Evolutionary conservation across 2,113 vertebrate species (phyloP).

Genomic region (Pristiophorus japonicus): DNA sequence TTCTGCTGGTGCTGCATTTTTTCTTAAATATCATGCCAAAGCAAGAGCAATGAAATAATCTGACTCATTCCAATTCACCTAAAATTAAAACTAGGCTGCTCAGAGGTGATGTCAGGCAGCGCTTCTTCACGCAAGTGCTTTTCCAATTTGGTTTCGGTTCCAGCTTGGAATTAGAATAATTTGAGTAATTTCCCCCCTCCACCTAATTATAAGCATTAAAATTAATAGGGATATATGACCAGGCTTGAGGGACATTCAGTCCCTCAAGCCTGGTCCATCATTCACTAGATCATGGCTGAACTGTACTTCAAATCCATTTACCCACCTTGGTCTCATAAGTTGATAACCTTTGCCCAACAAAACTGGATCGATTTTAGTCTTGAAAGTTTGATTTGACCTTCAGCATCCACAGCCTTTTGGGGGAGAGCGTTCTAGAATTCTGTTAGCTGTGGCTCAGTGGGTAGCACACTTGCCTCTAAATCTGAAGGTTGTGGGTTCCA

Average conservation of each 20-base stretch:
- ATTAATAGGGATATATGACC: not conserved
- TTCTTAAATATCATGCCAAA: not conserved
- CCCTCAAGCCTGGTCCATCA: not conserved
- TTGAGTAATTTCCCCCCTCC: not conserved
- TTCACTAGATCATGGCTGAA: not conserved
- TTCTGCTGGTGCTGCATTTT: not conserved
- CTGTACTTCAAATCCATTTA: not conserved
- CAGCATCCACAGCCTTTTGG: not conserved
- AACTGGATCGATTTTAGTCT: not conserved
- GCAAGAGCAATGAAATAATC: not conserved
- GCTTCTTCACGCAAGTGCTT: too few relatives aligned
- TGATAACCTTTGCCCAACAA: not conserved
- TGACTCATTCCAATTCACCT: not conserved
- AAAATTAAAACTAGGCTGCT: not conserved
- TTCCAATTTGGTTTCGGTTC: not conserved
- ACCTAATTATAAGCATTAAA: not conserved
- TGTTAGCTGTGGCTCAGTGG: too few relatives aligned
- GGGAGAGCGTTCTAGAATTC: not conserved
- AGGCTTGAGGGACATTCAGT: not conserved
- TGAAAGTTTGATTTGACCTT: not conserved
- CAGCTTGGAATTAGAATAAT: not conserved
- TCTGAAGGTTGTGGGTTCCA: too few relatives aligned
- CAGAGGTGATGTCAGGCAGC: not conserved
- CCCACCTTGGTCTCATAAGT: not conserved
- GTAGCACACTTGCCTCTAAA: too few relatives aligned